Base-by-base conservation (phyloP, 2,113 vertebrate genomes). In the Phyllopteryx taeniolatus region DNA sequence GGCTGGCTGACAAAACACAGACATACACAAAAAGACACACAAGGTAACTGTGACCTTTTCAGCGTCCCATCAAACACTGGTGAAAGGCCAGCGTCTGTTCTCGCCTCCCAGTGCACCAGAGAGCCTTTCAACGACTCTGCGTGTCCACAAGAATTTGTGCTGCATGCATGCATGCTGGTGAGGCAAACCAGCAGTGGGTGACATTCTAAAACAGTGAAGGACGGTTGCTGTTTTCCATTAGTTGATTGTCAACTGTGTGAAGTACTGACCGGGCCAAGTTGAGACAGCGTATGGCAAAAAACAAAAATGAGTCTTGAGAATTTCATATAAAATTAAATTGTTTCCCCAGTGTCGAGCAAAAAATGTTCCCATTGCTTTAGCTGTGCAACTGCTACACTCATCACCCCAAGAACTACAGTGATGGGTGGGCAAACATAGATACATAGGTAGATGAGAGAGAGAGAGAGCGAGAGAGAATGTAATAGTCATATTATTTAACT, bases 51-150 rank as follows among this genome's bases (percentile, higher is more conserved):
- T 79, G 81, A 87, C 83, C 82, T 90, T 86, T 84, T 83, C 80
- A 77, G 76, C 20, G 1, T 79, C 72, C 82, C 68, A 74, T 85
- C 82, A 83, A 79, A 81, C 70, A n/a, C 75, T 83, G 83, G 71
- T 83, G 79, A 90, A 89, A 90, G 83, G 82, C 75, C 78, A 69
- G 31, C 27, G 81, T 85, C 87, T 89, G 83, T 81, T 83, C 86
- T 84, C 39, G 47, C 73, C 74, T 83, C 72, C 71, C 85, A 79
- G 76, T 74, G 74, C 73, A 56, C 79, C 64, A 67, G 83, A 82
- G 87, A 83, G 82, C 85, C 89, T 88, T 90, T 92, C 83, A 91
- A 47, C 79, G 82, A 70, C 73, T 78, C 13, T 74, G 27, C 42
- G 61, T 68, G 46, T 43, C n/a, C 66, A 39, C 19, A 31, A 39